Conservation (phyloP, 2,797 vertebrate genomes). For the Rhodeus uyekii region DNA sequence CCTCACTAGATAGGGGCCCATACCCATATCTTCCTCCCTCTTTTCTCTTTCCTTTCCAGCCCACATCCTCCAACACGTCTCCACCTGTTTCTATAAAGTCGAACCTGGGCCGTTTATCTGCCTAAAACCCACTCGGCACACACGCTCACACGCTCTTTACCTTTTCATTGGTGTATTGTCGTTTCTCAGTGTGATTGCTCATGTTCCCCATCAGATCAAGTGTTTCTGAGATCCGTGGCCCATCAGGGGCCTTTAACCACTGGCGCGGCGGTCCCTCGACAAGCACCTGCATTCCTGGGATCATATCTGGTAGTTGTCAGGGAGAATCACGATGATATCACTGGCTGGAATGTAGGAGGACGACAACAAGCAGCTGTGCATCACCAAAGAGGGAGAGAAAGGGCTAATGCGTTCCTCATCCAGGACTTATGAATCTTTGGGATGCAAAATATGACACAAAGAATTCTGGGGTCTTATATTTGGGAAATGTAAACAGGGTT, state of each 20-base stretch:
- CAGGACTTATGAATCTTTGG: conserved; percentile 46
- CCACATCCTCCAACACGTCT: conserved; percentile 57
- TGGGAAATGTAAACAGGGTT: neutral
- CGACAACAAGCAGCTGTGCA: conserved; percentile 20
- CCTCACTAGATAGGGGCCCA: conserved; percentile 35
- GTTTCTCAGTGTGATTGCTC: conserved; percentile 4
- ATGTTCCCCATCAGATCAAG: conserved; percentile 26
- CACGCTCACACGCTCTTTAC: neutral
- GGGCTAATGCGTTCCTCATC: neutral
- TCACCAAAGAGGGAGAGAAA: conserved; percentile 42
- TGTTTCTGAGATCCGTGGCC: conserved; percentile 2
- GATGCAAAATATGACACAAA: conserved; percentile 53
- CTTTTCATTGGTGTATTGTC: conserved; percentile 23
- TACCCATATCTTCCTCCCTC: conserved; percentile 42
- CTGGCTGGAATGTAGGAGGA: conserved; percentile 65
- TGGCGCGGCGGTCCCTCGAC: conserved; percentile 34
- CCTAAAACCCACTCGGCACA: neutral
- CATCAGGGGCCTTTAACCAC: conserved; percentile 53
- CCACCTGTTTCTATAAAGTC: conserved; percentile 63
- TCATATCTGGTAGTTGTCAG: conserved; percentile 59
- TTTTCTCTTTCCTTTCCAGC: neutral
- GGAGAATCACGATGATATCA: conserved; percentile 60
- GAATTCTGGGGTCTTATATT: neutral
- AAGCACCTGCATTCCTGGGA: conserved; percentile 66
- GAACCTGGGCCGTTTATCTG: conserved; percentile 53